Conservation (phyloP, 2,797 vertebrate species). For the Ammospiza maritima region DNA sequence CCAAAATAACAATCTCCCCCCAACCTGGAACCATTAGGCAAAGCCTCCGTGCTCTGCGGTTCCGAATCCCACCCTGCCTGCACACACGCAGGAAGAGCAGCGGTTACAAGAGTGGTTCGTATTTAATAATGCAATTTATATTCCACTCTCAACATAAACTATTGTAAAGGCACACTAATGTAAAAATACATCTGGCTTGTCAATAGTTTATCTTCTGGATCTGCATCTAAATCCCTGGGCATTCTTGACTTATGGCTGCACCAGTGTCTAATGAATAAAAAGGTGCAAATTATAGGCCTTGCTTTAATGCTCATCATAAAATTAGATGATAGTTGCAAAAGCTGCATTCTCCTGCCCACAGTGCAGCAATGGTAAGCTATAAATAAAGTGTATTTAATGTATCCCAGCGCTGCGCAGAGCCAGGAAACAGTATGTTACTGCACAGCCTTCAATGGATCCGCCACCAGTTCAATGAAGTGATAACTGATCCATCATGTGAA, state of each 20-base stretch:
- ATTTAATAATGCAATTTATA: conserved; percentile 88
- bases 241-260: conserved; percentile 88
- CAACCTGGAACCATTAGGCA: conserved; percentile 65
- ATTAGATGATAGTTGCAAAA: conserved; percentile 93
- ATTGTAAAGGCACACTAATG: conserved; percentile 87
- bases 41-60: neutral
- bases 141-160: conserved; percentile 86
- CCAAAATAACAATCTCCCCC: neutral
- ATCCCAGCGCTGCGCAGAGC: conserved; percentile 77
- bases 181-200: conserved; percentile 89
- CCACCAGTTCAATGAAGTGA: conserved; percentile 84
- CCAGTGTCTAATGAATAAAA: conserved; percentile 89
- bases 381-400: conserved; percentile 91
- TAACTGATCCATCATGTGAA: conserved; percentile 85
- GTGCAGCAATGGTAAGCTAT: conserved; percentile 79
- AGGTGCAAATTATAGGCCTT: conserved; percentile 85
- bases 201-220: conserved; percentile 89
- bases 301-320: conserved; percentile 96
- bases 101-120: conserved; percentile 74
- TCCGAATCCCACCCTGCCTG: conserved; percentile 33
- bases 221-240: conserved; percentile 86
- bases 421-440: conserved; percentile 77
- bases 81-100: conserved; percentile 47
- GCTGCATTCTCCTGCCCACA: conserved; percentile 85
- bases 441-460: conserved; percentile 80